Conservation (phyloP, 2,888 invertebrate species). For the Anoplius nigerrimus region DNA sequence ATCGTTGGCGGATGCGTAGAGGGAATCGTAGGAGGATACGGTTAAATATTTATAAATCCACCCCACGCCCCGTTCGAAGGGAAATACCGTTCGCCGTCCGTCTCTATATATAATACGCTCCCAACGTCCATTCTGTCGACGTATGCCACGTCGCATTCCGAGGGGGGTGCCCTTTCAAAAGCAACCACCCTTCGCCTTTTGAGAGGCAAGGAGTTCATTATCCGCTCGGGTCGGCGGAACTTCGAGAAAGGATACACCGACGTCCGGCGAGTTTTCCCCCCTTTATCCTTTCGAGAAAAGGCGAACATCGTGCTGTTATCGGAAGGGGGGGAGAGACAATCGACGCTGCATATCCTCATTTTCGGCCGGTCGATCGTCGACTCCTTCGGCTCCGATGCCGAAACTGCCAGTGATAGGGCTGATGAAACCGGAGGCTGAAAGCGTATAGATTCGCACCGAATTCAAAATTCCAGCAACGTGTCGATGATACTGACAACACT, state of each 20-base stretch:
- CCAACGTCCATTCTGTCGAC: not conserved
- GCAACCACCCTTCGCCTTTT: slow-evolving; percentile 17
- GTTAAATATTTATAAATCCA: too few species aligned
- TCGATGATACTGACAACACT: too few species aligned
- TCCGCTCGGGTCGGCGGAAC: slow-evolving; percentile 19
- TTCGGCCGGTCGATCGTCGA: not conserved
- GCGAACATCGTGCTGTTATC: slow-evolving; percentile 4
- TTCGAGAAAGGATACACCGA: slow-evolving; percentile 19
- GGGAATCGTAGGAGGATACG: too few species aligned
- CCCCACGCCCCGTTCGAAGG: not conserved
- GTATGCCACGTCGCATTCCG: slow-evolving; percentile 1
- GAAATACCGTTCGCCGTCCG: slow-evolving; percentile 11
- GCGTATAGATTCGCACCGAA: too few species aligned
- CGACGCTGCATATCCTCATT: too few species aligned
- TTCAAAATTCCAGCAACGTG: too few species aligned
- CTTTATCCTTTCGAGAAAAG: slow-evolving; percentile 22
- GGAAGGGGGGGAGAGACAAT: too few species aligned
- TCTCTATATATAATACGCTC: not conserved
- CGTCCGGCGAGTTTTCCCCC: slow-evolving; percentile 22
- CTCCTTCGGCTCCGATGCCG: too few species aligned
- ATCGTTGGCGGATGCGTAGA: too few species aligned
- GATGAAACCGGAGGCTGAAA: too few species aligned
- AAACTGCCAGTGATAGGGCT: too few species aligned
- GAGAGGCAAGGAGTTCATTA: slow-evolving; percentile 28
- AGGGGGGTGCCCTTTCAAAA: slow-evolving; percentile 23